Evolutionary conservation across 2,797 vertebrate genomes (phyloP).

Genomic region (Channa striata): DNA sequence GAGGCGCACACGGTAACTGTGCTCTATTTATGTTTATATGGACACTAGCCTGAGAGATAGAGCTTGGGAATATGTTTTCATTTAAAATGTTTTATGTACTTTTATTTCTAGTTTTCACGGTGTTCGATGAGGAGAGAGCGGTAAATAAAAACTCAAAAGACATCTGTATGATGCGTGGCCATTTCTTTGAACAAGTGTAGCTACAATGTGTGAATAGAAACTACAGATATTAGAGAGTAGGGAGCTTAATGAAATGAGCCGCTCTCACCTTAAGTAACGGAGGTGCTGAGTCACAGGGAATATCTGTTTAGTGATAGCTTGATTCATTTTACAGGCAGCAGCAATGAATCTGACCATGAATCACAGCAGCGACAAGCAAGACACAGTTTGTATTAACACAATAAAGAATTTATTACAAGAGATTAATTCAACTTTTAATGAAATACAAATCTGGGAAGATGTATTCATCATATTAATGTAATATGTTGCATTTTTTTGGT

Average conservation of each 20-base stretch:
- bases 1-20: too few relatives aligned
- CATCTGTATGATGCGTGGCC: too few relatives aligned
- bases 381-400: conserved; percentile 12
- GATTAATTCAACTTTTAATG: conserved; percentile 17
- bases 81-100: too few relatives aligned
- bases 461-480: too few relatives aligned
- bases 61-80: too few relatives aligned
- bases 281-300: conserved; percentile 40
- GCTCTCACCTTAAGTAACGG: conserved; percentile 46
- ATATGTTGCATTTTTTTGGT: neutral
- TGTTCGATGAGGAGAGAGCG: too few relatives aligned
- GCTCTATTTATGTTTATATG: too few relatives aligned
- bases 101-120: too few relatives aligned
- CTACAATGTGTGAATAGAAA: conserved; percentile 26
- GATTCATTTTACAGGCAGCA: conserved; percentile 16
- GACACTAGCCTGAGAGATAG: too few relatives aligned
- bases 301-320: conserved; percentile 22
- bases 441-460: conserved; percentile 25
- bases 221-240: conserved; percentile 42
- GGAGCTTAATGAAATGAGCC: conserved; percentile 44
- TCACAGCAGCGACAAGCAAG: conserved; percentile 11
- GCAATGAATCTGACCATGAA: conserved; percentile 5
- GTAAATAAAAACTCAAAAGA: too few relatives aligned
- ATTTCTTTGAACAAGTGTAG: too few relatives aligned
- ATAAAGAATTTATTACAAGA: conserved; percentile 19